Conservation (phyloP, 2,797 vertebrate genomes). For the Denticeps clupeoides region DNA sequence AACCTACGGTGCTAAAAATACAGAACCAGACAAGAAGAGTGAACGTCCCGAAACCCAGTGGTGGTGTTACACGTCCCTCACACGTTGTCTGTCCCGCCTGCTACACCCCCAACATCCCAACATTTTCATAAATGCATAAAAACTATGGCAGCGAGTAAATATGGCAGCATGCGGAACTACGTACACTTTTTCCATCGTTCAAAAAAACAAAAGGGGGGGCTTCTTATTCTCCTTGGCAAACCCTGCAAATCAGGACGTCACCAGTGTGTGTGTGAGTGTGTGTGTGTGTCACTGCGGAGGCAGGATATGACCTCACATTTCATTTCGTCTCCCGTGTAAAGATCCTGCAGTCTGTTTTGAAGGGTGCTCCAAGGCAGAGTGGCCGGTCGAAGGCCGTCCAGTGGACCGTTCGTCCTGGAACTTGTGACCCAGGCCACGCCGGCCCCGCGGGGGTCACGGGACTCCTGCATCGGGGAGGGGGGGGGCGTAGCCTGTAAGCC, state of each 20-base stretch:
- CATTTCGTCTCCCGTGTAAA: not conserved
- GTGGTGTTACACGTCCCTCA: constrained; percentile 18
- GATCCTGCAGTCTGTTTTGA: not conserved
- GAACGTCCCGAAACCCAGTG: too few species aligned
- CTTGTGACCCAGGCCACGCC: too few species aligned
- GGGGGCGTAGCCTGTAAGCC: constrained; percentile 14
- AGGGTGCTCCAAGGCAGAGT: too few species aligned
- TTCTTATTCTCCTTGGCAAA: too few species aligned
- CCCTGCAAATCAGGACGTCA: too few species aligned
- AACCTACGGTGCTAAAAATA: constrained; percentile 28
- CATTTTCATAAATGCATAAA: constrained; percentile 15
- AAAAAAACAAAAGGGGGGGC: too few species aligned
- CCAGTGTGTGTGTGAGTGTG: not conserved
- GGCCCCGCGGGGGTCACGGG: too few species aligned
- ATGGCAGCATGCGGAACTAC: constrained; percentile 46
- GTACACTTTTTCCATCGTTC: constrained; percentile 33
- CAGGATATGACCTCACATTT: constrained; percentile 19
- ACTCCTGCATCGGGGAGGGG: not conserved
- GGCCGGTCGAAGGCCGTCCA: too few species aligned
- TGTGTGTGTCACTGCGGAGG: constrained; percentile 11
- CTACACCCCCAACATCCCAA: constrained; percentile 1
- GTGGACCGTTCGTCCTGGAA: too few species aligned
- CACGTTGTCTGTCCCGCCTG: not conserved
- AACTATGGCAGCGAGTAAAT: constrained; percentile 25
- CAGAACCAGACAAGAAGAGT: constrained; percentile 29